Conservation (phyloP, 2,797 vertebrate species). For the Argya squamiceps region DNA sequence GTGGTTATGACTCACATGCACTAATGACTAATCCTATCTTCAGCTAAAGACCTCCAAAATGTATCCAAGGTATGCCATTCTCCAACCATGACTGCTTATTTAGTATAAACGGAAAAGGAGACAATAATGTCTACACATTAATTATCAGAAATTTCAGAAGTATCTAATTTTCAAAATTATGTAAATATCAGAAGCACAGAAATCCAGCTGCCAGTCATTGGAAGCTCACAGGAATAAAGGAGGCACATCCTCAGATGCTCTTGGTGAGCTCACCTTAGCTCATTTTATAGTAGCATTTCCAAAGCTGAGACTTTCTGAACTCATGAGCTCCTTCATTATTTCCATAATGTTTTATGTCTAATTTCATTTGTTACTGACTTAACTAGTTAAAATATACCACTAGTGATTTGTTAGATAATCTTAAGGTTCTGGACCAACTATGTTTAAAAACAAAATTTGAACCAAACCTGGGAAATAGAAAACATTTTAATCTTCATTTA, state of each 20-base stretch:
- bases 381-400: slow-evolving; percentile 23
- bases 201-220: neutral
- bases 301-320: slow-evolving; percentile 41
- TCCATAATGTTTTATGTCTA: neutral
- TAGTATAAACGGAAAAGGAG: neutral
- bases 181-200: neutral
- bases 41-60: neutral
- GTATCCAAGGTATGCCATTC: neutral
- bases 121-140: neutral
- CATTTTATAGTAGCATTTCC: neutral
- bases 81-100: neutral
- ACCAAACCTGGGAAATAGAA: neutral
- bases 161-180: neutral
- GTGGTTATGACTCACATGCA: accelerated
- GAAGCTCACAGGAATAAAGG: neutral
- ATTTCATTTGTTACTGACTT: slow-evolving; percentile 41
- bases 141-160: neutral
- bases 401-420: slow-evolving; percentile 21
- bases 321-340: slow-evolving; percentile 12
- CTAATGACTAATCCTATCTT: neutral
- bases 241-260: neutral
- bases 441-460: neutral
- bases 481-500: slow-evolving; percentile 23
- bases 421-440: neutral
- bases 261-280: neutral